These are phyloP conservation scores for Amphipyra tragopoginis DNA, from an alignment of 2,888 invertebrate species.

Conservation along the genomic window DNA sequence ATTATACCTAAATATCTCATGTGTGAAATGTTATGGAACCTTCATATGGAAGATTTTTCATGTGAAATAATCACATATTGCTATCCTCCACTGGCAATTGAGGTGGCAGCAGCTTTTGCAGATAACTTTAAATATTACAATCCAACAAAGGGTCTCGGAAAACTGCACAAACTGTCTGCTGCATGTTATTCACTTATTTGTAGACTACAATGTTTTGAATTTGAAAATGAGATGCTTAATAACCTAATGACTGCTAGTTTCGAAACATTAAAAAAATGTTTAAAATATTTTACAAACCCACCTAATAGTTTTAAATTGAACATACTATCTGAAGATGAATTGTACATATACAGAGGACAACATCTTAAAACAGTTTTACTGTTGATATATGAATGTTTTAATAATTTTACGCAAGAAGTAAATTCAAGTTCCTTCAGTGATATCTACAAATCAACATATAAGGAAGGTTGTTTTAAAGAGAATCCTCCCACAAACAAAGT, in stretches of 20 bases:
- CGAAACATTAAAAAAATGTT: constrained; percentile 71
- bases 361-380: constrained; percentile 69
- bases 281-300: constrained; percentile 75
- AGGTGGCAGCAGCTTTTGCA: constrained; percentile 75
- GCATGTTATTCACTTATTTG: constrained; percentile 76
- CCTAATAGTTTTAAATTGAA: constrained; percentile 75
- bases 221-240: constrained; percentile 55
- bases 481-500: constrained; percentile 58
- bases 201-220: constrained; percentile 73
- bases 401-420: constrained; percentile 67
- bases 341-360: constrained; percentile 76
- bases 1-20: constrained; percentile 78
- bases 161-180: constrained; percentile 67
- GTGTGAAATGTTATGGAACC: constrained; percentile 81
- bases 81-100: constrained; percentile 74
- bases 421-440: constrained; percentile 61
- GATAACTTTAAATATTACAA: constrained; percentile 77
- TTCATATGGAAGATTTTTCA: constrained; percentile 76
- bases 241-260: constrained; percentile 60
- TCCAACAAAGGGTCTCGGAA: constrained; percentile 72
- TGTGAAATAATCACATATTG: constrained; percentile 76
- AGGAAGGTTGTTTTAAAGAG: constrained; percentile 60
- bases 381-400: constrained; percentile 68
- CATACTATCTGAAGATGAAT: constrained; percentile 69
- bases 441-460: constrained; percentile 74